A percentile compares a stretch with the other conserved stretches of the same genome.
Conservation (phyloP, 2,113 vertebrate species). For the Trichomycterus rosablanca region DNA sequence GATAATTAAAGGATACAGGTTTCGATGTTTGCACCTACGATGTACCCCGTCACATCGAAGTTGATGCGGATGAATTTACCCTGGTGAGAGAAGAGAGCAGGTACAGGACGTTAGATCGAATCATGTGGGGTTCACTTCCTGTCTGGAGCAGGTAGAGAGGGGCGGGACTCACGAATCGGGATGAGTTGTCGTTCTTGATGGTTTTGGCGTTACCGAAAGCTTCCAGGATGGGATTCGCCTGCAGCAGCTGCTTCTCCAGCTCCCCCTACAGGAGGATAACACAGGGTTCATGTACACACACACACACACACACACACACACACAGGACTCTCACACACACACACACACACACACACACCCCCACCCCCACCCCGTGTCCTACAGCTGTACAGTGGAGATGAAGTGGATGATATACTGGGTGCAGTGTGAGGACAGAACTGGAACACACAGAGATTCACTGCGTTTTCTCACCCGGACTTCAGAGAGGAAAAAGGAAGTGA, state of each 20-base stretch:
- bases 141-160: not conserved
- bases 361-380: too few relatives aligned
- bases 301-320: not conserved
- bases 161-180: slow-evolving; percentile 89
- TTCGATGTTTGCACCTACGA: slow-evolving; percentile 98
- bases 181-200: slow-evolving; percentile 98
- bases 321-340: too few relatives aligned
- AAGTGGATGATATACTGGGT: too few relatives aligned
- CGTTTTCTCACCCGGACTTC: slow-evolving; percentile 5
- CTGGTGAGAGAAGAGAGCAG: slow-evolving; percentile 61
- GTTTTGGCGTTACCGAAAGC: slow-evolving; percentile 98
- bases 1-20: slow-evolving; percentile 87
- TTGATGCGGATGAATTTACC: slow-evolving; percentile 98
- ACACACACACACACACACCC: too few relatives aligned
- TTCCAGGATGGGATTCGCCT: slow-evolving; percentile 97
- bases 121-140: not conserved
- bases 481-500: slow-evolving; percentile 11
- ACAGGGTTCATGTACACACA: not conserved
- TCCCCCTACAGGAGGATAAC: slow-evolving; percentile 74
- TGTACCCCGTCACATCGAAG: slow-evolving; percentile 97
- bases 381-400: too few relatives aligned
- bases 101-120: slow-evolving; percentile 9
- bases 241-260: slow-evolving; percentile 92
- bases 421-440: too few relatives aligned
- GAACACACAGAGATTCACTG: too few relatives aligned